A percentile compares a stretch with the other conserved stretches of the same genome.
Conservation (phyloP, 2,888 invertebrate species). For the Galerucella nymphaeae region DNA sequence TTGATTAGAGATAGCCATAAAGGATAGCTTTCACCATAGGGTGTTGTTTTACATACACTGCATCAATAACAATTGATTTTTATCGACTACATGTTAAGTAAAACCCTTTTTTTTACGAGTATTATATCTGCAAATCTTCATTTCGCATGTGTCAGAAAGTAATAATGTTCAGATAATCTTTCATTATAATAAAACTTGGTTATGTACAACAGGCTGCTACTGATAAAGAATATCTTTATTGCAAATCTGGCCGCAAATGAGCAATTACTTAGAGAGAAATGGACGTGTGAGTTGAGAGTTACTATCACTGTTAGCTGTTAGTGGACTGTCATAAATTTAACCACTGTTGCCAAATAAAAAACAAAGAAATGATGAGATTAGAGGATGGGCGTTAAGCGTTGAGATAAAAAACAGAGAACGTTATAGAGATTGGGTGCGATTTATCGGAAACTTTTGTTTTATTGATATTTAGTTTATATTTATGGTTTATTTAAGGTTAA, state of each 20-base stretch:
- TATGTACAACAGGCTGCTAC: slow-evolving; percentile 40
- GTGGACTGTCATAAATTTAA: background rate
- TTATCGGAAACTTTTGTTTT: background rate
- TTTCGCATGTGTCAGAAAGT: slow-evolving; percentile 3
- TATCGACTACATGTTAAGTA: too few species aligned
- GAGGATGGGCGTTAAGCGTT: background rate
- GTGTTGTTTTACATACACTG: too few species aligned
- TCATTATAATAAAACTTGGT: slow-evolving; percentile 11
- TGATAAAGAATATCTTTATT: slow-evolving; percentile 50
- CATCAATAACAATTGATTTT: too few species aligned
- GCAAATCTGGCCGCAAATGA: slow-evolving; percentile 57
- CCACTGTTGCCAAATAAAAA: slow-evolving; percentile 1
- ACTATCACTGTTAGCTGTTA: slow-evolving; percentile 39
- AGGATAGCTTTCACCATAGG: too few species aligned
- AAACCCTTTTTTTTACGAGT: too few species aligned
- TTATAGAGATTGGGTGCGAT: background rate
- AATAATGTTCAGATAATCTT: slow-evolving; percentile 5
- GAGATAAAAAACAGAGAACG: background rate
- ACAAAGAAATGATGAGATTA: background rate
- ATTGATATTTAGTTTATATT: too few species aligned
- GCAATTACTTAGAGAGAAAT: slow-evolving; percentile 58
- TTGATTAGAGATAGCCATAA: too few species aligned
- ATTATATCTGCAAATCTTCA: background rate
- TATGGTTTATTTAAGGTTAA: too few species aligned
- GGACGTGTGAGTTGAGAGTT: slow-evolving; percentile 45